Conservation (phyloP, 2,113 vertebrate genomes). For the Anolis sagrei region DNA sequence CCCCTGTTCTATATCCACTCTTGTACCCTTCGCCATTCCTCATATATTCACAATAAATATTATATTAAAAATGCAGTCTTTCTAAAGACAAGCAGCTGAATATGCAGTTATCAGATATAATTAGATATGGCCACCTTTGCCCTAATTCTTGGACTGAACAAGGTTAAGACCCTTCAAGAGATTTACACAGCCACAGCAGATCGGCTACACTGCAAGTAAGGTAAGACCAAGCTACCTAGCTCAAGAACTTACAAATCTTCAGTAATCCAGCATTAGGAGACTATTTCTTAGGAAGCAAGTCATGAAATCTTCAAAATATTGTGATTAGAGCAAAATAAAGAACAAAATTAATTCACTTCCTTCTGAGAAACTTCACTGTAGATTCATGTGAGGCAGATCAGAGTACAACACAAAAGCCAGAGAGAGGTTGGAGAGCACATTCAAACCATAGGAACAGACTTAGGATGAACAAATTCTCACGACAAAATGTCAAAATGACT, state of each 20-base stretch:
- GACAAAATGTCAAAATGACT: conserved; percentile 68
- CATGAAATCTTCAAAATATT: neutral
- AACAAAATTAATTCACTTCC: neutral
- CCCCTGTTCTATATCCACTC: too few relatives aligned
- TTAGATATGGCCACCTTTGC: neutral
- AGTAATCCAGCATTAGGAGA: neutral
- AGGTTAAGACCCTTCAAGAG: neutral
- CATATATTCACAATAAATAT: too few relatives aligned
- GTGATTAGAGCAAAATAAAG: neutral
- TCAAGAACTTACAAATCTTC: neutral
- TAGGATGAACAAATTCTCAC: neutral
- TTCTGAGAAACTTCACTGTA: neutral
- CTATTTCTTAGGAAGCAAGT: neutral
- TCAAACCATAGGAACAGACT: neutral
- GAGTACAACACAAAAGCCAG: neutral
- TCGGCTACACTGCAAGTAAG: neutral
- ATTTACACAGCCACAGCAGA: neutral
- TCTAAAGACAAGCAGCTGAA: neutral
- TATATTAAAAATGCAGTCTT: neutral
- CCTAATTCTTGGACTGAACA: neutral
- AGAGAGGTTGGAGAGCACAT: neutral
- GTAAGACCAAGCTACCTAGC: neutral
- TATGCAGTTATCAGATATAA: neutral
- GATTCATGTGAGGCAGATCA: neutral
- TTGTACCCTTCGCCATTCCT: too few relatives aligned